These are phyloP conservation scores for Steinernema feltiae DNA, from an alignment of 1,140 invertebrate genomes.

Conservation along the genomic window DNA sequence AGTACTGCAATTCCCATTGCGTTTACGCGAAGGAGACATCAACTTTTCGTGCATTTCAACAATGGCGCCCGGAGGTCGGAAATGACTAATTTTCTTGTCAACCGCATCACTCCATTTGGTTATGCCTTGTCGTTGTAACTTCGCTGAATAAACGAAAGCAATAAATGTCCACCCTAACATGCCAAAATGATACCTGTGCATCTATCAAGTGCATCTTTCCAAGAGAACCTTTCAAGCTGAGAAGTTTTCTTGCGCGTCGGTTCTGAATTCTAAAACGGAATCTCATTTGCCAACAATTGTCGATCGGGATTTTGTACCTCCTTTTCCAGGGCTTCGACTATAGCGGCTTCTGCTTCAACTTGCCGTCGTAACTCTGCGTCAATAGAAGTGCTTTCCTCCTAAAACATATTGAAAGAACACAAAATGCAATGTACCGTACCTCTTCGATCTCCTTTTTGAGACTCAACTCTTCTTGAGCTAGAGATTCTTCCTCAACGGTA, in stretches of 20 bases:
- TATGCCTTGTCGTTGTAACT: background rate
- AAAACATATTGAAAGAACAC: background rate
- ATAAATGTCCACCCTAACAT: too few species aligned
- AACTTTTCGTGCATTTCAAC: background rate
- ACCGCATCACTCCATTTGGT: background rate
- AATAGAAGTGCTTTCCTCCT: slow-evolving; percentile 1
- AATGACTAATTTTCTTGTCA: background rate
- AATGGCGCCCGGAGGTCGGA: background rate
- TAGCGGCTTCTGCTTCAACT: background rate
- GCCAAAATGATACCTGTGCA: slow-evolving; percentile 1
- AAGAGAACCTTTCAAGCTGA: background rate
- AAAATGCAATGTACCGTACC: background rate
- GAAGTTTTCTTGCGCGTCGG: background rate
- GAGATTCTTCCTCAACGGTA: background rate
- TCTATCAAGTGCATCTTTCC: background rate
- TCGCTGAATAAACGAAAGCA: too few species aligned
- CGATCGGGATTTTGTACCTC: too few species aligned
- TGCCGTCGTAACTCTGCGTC: background rate
- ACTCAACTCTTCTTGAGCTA: background rate
- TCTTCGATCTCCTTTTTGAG: slow-evolving; percentile 2
- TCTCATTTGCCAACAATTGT: too few species aligned
- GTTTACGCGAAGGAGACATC: background rate
- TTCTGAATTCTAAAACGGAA: background rate
- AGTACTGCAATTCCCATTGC: background rate
- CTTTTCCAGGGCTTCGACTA: background rate